Evolutionary conservation across 2,888 invertebrate species (phyloP).

Genomic region (Hirtodrosophila confusa): DNA sequence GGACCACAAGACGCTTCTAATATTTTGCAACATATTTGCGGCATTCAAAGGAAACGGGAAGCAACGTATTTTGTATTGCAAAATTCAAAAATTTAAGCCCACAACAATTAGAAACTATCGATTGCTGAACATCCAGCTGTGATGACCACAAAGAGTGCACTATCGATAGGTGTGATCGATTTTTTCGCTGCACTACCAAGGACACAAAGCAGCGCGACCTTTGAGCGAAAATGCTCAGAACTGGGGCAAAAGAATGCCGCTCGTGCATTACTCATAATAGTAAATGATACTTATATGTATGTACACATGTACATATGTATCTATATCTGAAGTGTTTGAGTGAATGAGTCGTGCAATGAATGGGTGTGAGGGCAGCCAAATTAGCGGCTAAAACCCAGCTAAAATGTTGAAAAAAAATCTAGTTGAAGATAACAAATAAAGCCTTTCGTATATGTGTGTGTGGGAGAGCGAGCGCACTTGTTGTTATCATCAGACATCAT

Average conservation of each 20-base stretch:
- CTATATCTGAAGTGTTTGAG: constrained; percentile 5
- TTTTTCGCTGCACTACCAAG: constrained; percentile 23
- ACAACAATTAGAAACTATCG: too few species aligned
- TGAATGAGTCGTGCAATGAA: background rate
- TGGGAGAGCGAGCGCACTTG: constrained; percentile 42
- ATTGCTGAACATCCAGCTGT: too few species aligned
- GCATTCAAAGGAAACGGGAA: too few species aligned
- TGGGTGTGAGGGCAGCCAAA: constrained; percentile 12
- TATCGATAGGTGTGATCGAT: too few species aligned
- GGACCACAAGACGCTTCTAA: too few species aligned
- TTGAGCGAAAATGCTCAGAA: constrained; percentile 15
- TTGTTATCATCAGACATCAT: constrained; percentile 46
- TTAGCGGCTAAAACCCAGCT: constrained; percentile 21
- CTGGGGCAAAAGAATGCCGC: constrained; percentile 31
- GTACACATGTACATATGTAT: background rate
- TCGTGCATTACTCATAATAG: constrained; percentile 48
- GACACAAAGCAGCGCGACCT: constrained; percentile 19
- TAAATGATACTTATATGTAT: background rate
- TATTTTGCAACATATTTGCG: too few species aligned
- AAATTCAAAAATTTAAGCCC: too few species aligned
- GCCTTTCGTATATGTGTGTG: background rate
- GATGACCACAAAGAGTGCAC: too few species aligned
- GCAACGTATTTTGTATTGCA: too few species aligned
- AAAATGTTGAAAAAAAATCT: constrained; percentile 19
- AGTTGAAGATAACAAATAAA: constrained; percentile 41